Conservation (phyloP, 2,797 vertebrate genomes). For the Phataginus tetradactyla region DNA sequence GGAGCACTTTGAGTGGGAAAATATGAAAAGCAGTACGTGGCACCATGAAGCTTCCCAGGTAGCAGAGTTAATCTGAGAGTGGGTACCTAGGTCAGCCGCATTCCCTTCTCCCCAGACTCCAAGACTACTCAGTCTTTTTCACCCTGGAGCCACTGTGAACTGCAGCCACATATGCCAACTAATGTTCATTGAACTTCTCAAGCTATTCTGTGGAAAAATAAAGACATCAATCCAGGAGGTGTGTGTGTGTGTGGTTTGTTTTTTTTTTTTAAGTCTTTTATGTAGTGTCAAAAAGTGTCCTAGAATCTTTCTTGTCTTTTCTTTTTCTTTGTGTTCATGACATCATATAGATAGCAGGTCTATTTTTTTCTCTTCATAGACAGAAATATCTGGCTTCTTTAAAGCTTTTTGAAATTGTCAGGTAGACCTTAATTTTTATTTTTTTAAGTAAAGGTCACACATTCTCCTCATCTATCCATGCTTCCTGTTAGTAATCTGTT, state of each 20-base stretch:
- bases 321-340: conserved; percentile 34
- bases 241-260: no score
- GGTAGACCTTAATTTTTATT: background rate
- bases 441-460: background rate
- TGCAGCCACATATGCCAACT: background rate
- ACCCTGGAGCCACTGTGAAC: background rate
- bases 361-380: conserved; percentile 10
- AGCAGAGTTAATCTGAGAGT: background rate
- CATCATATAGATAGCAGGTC: background rate
- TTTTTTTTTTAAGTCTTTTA: background rate
- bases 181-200: conserved; percentile 41
- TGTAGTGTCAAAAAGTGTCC: background rate
- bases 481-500: background rate
- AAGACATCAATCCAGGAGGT: conserved; percentile 31
- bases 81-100: background rate
- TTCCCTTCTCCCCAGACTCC: background rate
- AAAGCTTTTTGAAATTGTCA: conserved; percentile 3
- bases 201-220: background rate
- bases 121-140: background rate
- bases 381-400: conserved; percentile 18
- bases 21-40: background rate
- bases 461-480: background rate
- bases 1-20: background rate
- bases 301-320: conserved; percentile 36
- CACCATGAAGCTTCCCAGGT: background rate